Base-by-base conservation (phyloP, 2,797 vertebrate species). In the Neomorphus geoffroyi region DNA sequence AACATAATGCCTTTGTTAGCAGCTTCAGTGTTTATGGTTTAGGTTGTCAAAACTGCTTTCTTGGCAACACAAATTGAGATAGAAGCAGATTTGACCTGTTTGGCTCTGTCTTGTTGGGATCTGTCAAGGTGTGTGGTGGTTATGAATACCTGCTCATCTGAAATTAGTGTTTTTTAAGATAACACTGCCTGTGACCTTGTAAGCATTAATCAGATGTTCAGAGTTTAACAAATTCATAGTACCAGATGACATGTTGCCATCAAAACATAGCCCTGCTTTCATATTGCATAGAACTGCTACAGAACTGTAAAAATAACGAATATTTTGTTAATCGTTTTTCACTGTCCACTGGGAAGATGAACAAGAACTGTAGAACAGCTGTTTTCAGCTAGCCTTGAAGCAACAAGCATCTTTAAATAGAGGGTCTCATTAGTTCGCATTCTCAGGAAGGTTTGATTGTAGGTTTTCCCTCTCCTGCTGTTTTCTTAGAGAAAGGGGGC, bases 71-170 rank as follows among this genome's bases (percentile, higher is more conserved):
- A 57, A 26, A 80, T 17, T 91, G 66, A 96, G 91, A 51, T 19
- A 70, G 90, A 97, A 97, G 95, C 97, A 97, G 97, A 94, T 94
- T 92, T 97, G 92, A 96, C 97, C 96, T 97, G 97, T 94, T 96
- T 82, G 79, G 61, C 78, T 95, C 86, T 96, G 97, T 93, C 67
- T 45, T 77, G 53, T 66, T 97, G 94, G 86, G 86, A 94, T 97
- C 65, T 86, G 73, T 85, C 86, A 80, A 90, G 92, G 79, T 78
- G 43, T 92, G 65, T 93, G 85, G 75, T 95, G 91, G 81, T 96
- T 97, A 88, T 50, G 89, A 96, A 83, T 70, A 95, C 72, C 46
- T 85, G 50, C 85, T 93, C 82, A 61, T 83, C 69, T 96, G 82
- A 90, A 96, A 86, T 92, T 39, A 80, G 53, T 97, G 90, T 97